phyloP scores from a whole-genome alignment of 2,888 invertebrate genomes.

The Phlogophora meticulosa region DNA sequence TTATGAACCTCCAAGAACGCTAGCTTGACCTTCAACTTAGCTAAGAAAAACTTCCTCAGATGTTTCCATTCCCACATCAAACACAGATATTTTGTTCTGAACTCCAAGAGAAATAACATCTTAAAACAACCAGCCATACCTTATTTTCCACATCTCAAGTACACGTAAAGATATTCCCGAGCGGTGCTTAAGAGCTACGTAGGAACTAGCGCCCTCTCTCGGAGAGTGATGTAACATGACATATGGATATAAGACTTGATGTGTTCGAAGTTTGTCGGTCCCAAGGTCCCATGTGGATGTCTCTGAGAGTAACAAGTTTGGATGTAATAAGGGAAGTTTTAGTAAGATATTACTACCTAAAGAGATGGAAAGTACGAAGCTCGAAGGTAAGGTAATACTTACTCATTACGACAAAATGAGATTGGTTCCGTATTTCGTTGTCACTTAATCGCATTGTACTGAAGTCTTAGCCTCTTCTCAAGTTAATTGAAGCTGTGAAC shows the following conservation, averaged over 20 bases:
- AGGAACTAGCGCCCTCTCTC: constrained; percentile 7
- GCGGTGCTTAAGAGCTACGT: constrained; percentile 1
- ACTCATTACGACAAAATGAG: neutral
- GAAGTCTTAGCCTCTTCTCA: neutral
- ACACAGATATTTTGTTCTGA: constrained; percentile 1
- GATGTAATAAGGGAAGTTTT: constrained; percentile 10
- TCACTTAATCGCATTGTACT: neutral
- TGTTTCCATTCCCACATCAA: constrained; percentile 16
- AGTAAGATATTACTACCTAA: neutral
- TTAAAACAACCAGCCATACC: neutral
- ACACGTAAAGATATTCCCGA: neutral
- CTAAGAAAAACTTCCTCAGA: neutral
- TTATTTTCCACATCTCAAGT: constrained; percentile 30
- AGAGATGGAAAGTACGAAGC: neutral
- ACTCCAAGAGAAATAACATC: constrained; percentile 22
- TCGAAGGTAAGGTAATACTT: neutral
- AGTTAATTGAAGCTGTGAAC: no score
- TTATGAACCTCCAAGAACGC: neutral
- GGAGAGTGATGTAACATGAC: constrained; percentile 7
- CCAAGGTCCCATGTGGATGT: neutral
- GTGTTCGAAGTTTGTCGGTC: neutral
- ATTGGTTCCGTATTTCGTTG: neutral
- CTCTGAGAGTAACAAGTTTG: constrained; percentile 9
- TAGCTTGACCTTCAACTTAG: neutral
- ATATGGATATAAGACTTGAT: constrained; percentile 4